Base-by-base conservation (phyloP, 2,888 invertebrate genomes). In the Platycheirus rosarum region DNA sequence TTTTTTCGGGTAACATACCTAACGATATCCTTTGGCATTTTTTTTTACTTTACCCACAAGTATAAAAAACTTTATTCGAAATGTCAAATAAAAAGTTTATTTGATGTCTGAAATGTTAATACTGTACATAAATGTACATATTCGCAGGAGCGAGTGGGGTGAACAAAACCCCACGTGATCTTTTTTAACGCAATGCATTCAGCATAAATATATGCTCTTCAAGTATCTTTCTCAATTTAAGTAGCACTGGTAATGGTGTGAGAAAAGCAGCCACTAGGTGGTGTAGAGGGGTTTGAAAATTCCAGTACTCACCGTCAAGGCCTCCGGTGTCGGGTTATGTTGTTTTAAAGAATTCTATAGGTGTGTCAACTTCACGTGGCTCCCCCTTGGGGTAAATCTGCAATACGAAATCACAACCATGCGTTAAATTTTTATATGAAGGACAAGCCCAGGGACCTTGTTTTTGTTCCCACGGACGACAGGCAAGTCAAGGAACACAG, bases 71-170 rank as follows among this genome's bases (percentile, higher is more conserved):
- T 37, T 51, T 63, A 55, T 76, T 55, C 63, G 53, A 76, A 76
- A 69, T 69, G 51, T 76, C 48, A 63, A 76, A 76, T 57, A 62
- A 69, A 76, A 49, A 26, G 48, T 69, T 63, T 51, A 53, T 75
- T 44, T 23, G 32, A 63, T 46, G 14, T 57, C 32, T 46, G 65
- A 42, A 68, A 46, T 60, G 60, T 75, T 75, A 51, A 55, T 46
- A 46, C 11, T n/a, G 46, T 69, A 68, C 53, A 46, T 63, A 32
- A n/a, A n/a, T n/a, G n/a, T 18, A 26, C 2, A 26, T 6, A 26
- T 26, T 26, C 6, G 2, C 26, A 35, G n/a, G 9, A 35, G 8
- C 35, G 11, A 35, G n/a, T n/a, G n/a, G n/a, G n/a, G 35, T 3
- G 1, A 35, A 35, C 1, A 1, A 35, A 11, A 8, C 11, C 35